These are phyloP conservation scores for Uropetala carovei DNA, from an alignment of 2,888 invertebrate species.

Conservation along the genomic window DNA sequence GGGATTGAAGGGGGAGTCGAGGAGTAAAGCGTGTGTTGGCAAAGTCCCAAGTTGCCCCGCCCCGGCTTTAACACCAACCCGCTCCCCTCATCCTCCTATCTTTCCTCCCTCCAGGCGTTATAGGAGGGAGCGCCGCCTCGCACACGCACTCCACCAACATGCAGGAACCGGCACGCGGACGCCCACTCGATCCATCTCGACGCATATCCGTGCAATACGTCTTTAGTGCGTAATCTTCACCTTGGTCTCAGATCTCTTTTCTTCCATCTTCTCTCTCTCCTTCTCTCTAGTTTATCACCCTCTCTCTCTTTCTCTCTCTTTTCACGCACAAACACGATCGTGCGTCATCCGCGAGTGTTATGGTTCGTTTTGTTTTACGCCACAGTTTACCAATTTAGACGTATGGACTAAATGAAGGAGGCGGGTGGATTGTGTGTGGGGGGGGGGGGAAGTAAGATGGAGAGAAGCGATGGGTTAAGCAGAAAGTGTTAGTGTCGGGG, in stretches of 20 bases:
- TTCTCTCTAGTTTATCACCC: neutral
- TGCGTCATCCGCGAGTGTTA: slow-evolving; percentile 19
- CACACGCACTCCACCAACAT: neutral
- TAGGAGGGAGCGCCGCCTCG: neutral
- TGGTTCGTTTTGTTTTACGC: slow-evolving; percentile 1
- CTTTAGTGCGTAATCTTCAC: slow-evolving; percentile 10
- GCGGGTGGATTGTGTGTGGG: too few relatives aligned
- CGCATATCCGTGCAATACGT: neutral
- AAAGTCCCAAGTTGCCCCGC: slow-evolving; percentile 31
- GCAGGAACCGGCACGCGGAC: neutral
- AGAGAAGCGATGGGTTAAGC: neutral
- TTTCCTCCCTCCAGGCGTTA: neutral
- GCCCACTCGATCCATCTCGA: neutral
- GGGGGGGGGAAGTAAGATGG: too few relatives aligned
- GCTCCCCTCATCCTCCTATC: slow-evolving; percentile 23
- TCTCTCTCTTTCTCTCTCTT: neutral
- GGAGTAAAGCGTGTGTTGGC: slow-evolving; percentile 41
- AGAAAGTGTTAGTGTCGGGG: neutral
- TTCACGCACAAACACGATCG: slow-evolving; percentile 2
- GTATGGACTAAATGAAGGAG: neutral
- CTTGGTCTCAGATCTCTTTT: neutral
- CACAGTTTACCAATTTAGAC: slow-evolving; percentile 31
- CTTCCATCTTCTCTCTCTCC: neutral
- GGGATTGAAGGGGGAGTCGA: neutral
- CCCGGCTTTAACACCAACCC: slow-evolving; percentile 35